Evolutionary conservation across 2,888 invertebrate species (phyloP).

Genomic region (Pharmacophagus antenor): DNA sequence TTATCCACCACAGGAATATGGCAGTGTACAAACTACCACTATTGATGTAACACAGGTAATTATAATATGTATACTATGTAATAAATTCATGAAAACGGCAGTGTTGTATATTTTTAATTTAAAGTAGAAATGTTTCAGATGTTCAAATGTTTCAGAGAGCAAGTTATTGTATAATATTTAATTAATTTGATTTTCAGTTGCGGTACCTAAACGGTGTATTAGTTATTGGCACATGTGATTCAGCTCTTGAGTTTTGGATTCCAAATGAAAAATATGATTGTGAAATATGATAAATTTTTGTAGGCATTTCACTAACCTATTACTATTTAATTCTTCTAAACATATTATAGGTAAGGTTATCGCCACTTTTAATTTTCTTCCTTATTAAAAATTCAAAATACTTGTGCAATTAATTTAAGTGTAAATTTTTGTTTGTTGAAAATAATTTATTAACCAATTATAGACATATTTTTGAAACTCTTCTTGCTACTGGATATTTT

Average conservation of each 20-base stretch:
- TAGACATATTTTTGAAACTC: no score
- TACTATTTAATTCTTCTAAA: constrained; percentile 6
- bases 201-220: constrained; percentile 71
- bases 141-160: not conserved
- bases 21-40: constrained; percentile 56
- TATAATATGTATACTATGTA: not conserved
- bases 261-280: constrained; percentile 51
- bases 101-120: no score
- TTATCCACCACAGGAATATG: constrained; percentile 64
- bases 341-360: no score
- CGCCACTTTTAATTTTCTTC: no score
- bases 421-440: no score
- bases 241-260: constrained; percentile 75
- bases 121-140: not conserved
- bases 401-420: no score
- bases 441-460: no score
- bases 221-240: constrained; percentile 74
- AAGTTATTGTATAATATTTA: not conserved
- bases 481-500: no score
- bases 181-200: constrained; percentile 52
- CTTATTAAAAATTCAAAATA: no score
- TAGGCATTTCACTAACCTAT: constrained; percentile 7
- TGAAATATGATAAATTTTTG: constrained; percentile 15
- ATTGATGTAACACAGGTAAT: constrained; percentile 70
- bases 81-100: no score